phyloP scores from a whole-genome alignment of 2,888 invertebrate genomes.

The Anthrax anthrax region DNA sequence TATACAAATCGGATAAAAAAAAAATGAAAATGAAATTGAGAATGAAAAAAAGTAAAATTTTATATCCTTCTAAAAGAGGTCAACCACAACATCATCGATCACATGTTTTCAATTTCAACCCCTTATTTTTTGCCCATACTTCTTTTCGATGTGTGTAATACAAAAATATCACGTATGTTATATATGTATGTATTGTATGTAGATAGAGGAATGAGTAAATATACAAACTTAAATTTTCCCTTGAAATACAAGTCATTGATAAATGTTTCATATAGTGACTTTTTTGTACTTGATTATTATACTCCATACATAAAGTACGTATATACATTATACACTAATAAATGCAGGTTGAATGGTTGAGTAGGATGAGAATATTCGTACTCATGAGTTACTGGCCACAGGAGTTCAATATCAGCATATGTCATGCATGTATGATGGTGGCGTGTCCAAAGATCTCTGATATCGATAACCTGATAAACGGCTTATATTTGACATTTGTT shows the following conservation, averaged over 20 bases:
- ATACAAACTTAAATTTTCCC: background rate
- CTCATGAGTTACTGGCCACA: background rate
- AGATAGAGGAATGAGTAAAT: background rate
- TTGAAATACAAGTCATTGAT: slow-evolving; percentile 5
- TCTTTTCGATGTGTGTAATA: too few species aligned
- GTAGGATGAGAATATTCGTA: background rate
- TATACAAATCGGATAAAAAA: background rate
- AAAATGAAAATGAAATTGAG: background rate
- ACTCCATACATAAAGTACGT: background rate
- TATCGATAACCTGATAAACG: slow-evolving; percentile 13
- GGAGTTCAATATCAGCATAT: slow-evolving; percentile 6
- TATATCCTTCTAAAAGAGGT: slow-evolving; percentile 6
- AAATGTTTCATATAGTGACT: slow-evolving; percentile 7
- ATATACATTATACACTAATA: background rate
- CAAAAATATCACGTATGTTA: too few species aligned
- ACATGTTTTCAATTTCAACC: slow-evolving; percentile 7
- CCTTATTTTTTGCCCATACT: background rate
- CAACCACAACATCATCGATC: slow-evolving; percentile 12
- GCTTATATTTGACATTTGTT: slow-evolving; percentile 8
- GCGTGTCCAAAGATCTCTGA: slow-evolving; percentile 12
- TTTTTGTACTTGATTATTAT: background rate
- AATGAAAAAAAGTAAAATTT: background rate
- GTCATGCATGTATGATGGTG: slow-evolving; percentile 10
- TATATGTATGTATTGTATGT: too few species aligned
- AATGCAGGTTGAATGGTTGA: background rate